These are phyloP conservation scores for Drosophila picticornis DNA, from an alignment of 2,888 invertebrate genomes.

Conservation along the genomic window DNA sequence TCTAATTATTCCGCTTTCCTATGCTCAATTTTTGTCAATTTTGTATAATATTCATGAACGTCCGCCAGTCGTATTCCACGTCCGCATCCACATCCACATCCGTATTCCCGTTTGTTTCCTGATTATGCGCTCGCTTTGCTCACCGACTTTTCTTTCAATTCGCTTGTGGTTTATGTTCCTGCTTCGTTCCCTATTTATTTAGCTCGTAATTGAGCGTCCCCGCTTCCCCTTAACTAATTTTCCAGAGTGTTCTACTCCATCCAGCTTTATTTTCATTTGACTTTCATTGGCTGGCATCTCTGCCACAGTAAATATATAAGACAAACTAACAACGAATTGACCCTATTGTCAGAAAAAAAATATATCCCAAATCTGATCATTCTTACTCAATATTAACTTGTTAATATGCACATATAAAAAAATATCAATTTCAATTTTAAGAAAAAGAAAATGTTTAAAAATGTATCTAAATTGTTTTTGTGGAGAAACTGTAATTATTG, in stretches of 20 bases:
- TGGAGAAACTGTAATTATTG: neutral
- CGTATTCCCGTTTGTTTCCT: constrained; percentile 16
- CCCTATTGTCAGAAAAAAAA: too few relatives aligned
- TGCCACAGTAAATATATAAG: neutral
- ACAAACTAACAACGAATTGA: neutral
- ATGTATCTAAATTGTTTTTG: neutral
- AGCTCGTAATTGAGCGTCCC: constrained; percentile 57
- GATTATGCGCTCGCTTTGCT: constrained; percentile 30
- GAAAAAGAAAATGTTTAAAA: neutral
- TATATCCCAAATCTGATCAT: too few relatives aligned
- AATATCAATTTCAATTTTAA: neutral
- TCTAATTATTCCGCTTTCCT: constrained; percentile 60
- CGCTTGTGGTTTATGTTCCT: constrained; percentile 31
- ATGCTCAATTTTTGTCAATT: constrained; percentile 72
- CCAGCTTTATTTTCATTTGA: constrained; percentile 48
- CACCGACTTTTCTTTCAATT: constrained; percentile 20
- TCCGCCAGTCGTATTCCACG: constrained; percentile 24
- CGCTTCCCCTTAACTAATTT: neutral
- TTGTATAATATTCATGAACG: constrained; percentile 74
- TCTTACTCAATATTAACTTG: neutral
- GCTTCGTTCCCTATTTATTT: constrained; percentile 61
- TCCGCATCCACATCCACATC: constrained; percentile 10
- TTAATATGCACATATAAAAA: neutral
- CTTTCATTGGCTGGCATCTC: constrained; percentile 2
- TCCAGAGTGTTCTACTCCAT: neutral